Conservation (phyloP, 2,888 invertebrate species). For the Gari tellinella region DNA sequence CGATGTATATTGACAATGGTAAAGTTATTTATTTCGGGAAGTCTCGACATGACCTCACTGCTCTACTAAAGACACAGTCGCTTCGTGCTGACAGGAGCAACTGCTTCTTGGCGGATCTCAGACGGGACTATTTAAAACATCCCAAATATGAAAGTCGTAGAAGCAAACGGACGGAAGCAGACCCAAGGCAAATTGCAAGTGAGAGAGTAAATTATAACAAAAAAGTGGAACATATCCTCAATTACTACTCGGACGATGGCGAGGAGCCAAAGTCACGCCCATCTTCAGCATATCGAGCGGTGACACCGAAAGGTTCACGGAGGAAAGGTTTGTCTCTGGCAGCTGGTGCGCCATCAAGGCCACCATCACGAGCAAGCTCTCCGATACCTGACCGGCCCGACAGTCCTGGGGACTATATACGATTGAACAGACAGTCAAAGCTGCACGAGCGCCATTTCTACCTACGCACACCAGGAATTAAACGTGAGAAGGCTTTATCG, state of each 20-base stretch:
- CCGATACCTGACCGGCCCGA: conserved; percentile 19
- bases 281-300: conserved; percentile 23
- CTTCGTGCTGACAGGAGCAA: conserved; percentile 50
- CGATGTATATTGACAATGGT: conserved; percentile 69
- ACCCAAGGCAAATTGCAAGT: conserved; percentile 56
- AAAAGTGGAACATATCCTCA: conserved; percentile 69
- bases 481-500: conserved; percentile 46
- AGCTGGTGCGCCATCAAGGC: conserved; percentile 28
- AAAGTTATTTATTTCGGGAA: conserved; percentile 70
- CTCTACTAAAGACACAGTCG: conserved; percentile 59
- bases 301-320: conserved; percentile 38
- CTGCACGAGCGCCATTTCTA: conserved; percentile 71
- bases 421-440: conserved; percentile 63
- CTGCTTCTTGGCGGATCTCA: conserved; percentile 67
- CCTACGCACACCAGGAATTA: conserved; percentile 64
- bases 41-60: conserved; percentile 62
- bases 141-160: conserved; percentile 58
- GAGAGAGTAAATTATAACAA: conserved; percentile 70
- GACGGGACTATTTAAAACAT: conserved; percentile 69
- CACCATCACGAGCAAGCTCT: conserved; percentile 39
- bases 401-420: conserved; percentile 53
- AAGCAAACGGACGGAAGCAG: conserved; percentile 17
- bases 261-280: conserved; percentile 30
- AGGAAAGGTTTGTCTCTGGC: conserved; percentile 46
- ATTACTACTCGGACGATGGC: conserved; percentile 66